A percentile compares a stretch with the other conserved stretches of the same genome.
These are phyloP conservation scores for Phainopepla nitens DNA, from an alignment of 2,113 vertebrate genomes.

Conservation along the genomic window DNA sequence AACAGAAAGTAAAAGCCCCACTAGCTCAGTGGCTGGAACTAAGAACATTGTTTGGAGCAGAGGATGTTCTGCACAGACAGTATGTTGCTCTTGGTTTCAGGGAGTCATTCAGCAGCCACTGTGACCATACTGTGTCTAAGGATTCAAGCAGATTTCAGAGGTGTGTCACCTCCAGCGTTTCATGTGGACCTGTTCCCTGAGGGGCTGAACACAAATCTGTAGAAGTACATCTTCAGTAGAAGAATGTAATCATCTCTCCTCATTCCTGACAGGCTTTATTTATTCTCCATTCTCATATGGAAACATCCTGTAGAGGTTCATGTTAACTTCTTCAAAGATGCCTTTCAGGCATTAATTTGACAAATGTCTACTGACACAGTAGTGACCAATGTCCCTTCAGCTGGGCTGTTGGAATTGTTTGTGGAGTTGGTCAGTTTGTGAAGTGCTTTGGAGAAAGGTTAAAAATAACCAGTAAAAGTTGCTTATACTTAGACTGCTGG, in stretches of 20 bases:
- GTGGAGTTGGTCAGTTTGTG: background rate
- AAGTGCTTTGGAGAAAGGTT: background rate
- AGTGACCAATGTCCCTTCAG: background rate
- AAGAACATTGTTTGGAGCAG: background rate
- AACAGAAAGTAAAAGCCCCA: background rate
- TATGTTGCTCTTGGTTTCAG: background rate
- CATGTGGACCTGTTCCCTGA: background rate
- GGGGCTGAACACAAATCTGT: background rate
- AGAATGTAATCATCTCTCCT: background rate
- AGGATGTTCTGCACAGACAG: background rate
- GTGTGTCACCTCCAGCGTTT: background rate
- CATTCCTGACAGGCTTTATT: background rate
- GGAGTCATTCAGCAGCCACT: background rate
- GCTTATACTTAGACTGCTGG: background rate
- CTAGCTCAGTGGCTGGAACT: background rate
- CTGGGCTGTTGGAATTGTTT: background rate
- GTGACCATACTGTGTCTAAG: background rate
- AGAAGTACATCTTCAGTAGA: background rate
- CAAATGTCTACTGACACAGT: background rate
- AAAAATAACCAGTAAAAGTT: slow-evolving; percentile 22
- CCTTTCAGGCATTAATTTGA: background rate
- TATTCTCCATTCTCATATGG: background rate
- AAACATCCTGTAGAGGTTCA: background rate
- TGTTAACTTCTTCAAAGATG: background rate
- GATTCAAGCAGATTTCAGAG: background rate